Conservation (phyloP, 1,140 invertebrate genomes). For the Zaprionus inermis region DNA sequence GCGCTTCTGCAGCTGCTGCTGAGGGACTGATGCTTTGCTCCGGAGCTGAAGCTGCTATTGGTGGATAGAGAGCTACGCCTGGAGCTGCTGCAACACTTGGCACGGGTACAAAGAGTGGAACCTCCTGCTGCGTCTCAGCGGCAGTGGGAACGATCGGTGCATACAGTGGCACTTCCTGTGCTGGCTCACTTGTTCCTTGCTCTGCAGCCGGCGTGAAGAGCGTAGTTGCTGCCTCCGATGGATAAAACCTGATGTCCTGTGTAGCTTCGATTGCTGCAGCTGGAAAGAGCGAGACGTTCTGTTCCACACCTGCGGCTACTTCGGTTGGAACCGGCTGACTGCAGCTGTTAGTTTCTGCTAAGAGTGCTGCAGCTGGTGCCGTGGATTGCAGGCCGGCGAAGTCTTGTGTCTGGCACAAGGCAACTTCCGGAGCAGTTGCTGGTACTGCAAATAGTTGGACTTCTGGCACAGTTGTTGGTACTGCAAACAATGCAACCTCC, state of each 20-base stretch:
- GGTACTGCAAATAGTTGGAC: not conserved
- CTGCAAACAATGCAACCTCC: not conserved
- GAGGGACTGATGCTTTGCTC: not conserved
- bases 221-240: slow-evolving; percentile 14
- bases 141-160: not conserved
- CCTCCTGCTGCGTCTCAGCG: not conserved
- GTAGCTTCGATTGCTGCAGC: not conserved
- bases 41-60: not conserved
- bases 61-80: slow-evolving; percentile 39
- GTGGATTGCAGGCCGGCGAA: not conserved
- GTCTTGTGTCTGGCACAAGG: not conserved
- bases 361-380: not conserved
- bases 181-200: not conserved
- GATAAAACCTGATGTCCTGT: slow-evolving; percentile 12
- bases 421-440: not conserved
- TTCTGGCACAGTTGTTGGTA: not conserved
- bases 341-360: not conserved
- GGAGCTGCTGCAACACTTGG: slow-evolving; percentile 23
- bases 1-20: not conserved
- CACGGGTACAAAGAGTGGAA: slow-evolving; percentile 59
- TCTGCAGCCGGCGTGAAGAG: not conserved
- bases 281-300: slow-evolving; percentile 7
- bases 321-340: not conserved
- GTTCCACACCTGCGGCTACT: not conserved
- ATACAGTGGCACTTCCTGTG: slow-evolving; percentile 3